A percentile compares a stretch with the other conserved stretches of the same genome.
Conservation (phyloP, 92 coral and sea anemone genomes). For the Zoanthus gigantus region DNA sequence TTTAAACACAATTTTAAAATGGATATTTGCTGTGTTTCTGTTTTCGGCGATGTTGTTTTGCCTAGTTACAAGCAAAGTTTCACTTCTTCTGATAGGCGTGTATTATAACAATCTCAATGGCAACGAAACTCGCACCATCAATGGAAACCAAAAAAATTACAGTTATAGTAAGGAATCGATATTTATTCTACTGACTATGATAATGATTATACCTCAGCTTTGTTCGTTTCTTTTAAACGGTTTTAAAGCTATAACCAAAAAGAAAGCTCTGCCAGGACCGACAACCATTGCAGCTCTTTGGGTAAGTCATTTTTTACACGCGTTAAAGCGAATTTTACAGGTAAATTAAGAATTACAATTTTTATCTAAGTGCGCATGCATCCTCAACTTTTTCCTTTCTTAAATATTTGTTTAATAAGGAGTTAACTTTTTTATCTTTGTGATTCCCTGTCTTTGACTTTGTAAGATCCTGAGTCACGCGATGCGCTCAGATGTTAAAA, state of each 20-base stretch:
- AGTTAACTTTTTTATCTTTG: no score
- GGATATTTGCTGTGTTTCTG: conserved; percentile 16
- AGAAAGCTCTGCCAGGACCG: conserved; percentile 78
- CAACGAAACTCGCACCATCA: not conserved
- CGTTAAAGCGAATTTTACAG: no score
- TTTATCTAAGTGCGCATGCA: no score
- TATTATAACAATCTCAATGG: conserved; percentile 6
- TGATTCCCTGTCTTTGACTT: no score
- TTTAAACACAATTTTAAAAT: conserved; percentile 20
- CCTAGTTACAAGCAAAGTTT: conserved; percentile 33
- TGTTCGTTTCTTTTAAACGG: conserved; percentile 63
- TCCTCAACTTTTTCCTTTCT: no score
- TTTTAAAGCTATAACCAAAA: conserved; percentile 64
- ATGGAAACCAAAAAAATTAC: not conserved
- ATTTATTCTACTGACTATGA: conserved; percentile 77
- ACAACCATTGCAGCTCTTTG: conserved; percentile 67
- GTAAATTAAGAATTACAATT: no score
- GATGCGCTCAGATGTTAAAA: no score
- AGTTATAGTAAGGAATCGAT: conserved; percentile 63
- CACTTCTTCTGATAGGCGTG: conserved; percentile 12
- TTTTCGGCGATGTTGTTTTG: conserved; percentile 39
- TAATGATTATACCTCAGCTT: conserved; percentile 84
- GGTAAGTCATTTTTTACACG: conserved; percentile 61
- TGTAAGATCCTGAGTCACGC: no score
- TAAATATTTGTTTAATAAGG: no score